Percentiles rank a stretch among this genome's conserved stretches.
phyloP scores from a whole-genome alignment of 2,797 vertebrate species.

The Galagoides demidoff region DNA sequence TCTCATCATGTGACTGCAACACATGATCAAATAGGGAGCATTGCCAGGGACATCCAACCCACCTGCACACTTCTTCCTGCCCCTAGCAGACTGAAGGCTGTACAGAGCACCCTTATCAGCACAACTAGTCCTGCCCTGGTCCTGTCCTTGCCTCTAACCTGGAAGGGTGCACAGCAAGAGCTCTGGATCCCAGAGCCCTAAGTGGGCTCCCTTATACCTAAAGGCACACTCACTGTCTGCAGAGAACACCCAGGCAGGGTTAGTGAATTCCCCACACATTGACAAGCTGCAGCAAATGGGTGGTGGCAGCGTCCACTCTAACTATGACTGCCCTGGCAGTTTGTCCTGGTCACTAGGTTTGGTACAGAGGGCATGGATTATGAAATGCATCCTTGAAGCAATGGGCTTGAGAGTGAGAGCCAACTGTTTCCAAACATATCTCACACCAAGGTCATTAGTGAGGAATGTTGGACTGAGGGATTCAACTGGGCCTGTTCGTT shows the following conservation, averaged over 20 bases:
- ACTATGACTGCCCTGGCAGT: neutral
- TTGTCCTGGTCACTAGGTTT: accelerated
- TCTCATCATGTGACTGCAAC: neutral
- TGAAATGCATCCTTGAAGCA: neutral
- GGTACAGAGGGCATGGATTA: neutral
- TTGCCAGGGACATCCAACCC: neutral
- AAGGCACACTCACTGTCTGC: neutral
- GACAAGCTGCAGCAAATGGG: too few species aligned
- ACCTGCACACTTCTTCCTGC: neutral
- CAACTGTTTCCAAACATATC: neutral
- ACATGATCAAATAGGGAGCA: neutral
- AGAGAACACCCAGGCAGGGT: neutral
- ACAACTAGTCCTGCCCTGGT: neutral
- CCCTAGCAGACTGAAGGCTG: neutral
- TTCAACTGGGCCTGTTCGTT: neutral
- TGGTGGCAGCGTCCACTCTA: neutral
- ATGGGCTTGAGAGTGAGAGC: neutral
- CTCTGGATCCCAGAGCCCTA: neutral
- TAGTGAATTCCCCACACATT: accelerated
- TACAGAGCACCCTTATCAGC: neutral
- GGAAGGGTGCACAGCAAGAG: neutral
- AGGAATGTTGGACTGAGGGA: conserved; percentile 17
- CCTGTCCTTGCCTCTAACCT: neutral
- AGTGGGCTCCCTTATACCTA: neutral
- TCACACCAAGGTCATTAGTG: neutral